Base-by-base conservation (phyloP, 2,888 invertebrate genomes). In the Loripinus fragilis region DNA sequence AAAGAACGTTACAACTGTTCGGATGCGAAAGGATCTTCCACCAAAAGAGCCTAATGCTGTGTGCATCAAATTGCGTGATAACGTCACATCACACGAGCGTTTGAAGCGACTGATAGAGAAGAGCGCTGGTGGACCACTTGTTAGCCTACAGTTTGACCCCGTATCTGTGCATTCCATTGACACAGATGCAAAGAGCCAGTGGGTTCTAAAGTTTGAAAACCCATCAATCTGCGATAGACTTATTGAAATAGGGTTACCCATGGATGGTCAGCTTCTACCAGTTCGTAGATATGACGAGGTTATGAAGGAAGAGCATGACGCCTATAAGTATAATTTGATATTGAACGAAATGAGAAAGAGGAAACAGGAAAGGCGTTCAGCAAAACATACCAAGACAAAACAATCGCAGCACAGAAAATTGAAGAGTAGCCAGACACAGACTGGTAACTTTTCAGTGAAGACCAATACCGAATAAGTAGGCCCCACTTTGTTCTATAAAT, bases 261-360 rank as follows among this genome's bases (percentile, higher is more conserved):
- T 86, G 12, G 76, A 82, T n/a, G 87, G 83, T 5, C 78, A 83
- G 0, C 75, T 71, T 42, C 71, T 78, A 5, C 74, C 76, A 12
- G 85, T 88, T 2, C 79, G 85, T 8, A 68, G 73, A 48, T 83
- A 81, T 65, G 87, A 87, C 75, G 85, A 87, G 68, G 79, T 86
- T 52, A 80, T 86, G 77, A 77, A 75, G 20, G 87, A 88, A 25
- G 88, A 88, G 70, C 79, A 87, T 42, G 83, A 87, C 15, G 87
- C 87, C 0, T 88, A 86, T 65, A 85, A 80, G 45, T 79, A 86
- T 28, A 81, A 76, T 64, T 66, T 79, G 30, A 65, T 82, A 20
- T 73, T 86, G 28, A 78, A 85, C 35, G 78, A 79, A 55, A 42
- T 68, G 12, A 67, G 52, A 15, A 30, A 68, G 10, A 67, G 50